phyloP scores from a whole-genome alignment of 2,888 invertebrate species.

The Cantharis rufa region DNA sequence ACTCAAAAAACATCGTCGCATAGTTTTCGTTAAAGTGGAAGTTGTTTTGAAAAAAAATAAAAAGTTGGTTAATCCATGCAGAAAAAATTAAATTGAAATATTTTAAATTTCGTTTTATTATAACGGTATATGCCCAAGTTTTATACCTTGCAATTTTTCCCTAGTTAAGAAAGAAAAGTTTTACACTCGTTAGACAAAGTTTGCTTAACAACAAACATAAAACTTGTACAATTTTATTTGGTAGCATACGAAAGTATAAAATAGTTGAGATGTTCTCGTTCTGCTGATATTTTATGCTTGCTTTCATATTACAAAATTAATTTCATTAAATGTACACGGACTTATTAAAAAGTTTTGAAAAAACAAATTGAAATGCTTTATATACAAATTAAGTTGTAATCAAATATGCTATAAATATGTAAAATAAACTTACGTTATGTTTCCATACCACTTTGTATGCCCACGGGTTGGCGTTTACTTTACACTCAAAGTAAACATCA shows the following conservation, averaged over 20 bases:
- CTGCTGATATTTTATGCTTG: conserved; percentile 19
- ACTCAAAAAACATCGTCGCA: background rate
- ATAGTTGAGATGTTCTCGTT: conserved; percentile 19
- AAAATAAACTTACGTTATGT: conserved; percentile 70
- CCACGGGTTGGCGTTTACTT: conserved; percentile 75
- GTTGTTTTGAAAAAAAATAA: background rate
- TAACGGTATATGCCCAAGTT: background rate
- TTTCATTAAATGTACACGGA: background rate
- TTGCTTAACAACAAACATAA: conserved; percentile 44
- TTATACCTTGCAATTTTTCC: conserved; percentile 1
- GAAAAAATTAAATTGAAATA: background rate
- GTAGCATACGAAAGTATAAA: conserved; percentile 31
- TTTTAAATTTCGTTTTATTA: conserved; percentile 2
- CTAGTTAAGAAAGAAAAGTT: conserved; percentile 28
- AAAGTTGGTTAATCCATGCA: background rate
- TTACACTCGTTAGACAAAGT: conserved; percentile 39
- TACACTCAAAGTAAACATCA: conserved; percentile 81
- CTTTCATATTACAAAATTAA: conserved; percentile 13
- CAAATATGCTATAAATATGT: background rate
- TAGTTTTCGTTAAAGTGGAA: background rate
- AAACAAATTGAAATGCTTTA: background rate
- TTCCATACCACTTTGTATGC: conserved; percentile 82
- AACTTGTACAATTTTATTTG: conserved; percentile 41
- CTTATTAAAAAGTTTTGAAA: background rate
- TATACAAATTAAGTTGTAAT: background rate